phyloP scores from a whole-genome alignment of 1,140 invertebrate species.

The Drosophila sucinea region DNA sequence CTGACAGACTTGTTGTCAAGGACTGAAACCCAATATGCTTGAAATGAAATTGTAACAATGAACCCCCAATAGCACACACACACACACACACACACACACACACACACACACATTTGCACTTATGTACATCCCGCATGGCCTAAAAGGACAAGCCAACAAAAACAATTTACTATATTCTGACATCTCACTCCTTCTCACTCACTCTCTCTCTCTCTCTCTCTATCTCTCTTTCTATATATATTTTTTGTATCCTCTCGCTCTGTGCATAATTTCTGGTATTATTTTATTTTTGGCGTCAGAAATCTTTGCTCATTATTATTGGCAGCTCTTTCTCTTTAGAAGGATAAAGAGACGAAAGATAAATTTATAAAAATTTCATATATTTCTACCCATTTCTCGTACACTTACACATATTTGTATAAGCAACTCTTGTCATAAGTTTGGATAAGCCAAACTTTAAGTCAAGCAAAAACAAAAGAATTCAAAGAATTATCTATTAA shows the following conservation, averaged over 20 bases:
- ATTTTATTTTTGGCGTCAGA: constrained; percentile 61
- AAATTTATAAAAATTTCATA: constrained; percentile 16
- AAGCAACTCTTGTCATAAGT: constrained; percentile 7
- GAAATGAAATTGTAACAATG: constrained; percentile 78
- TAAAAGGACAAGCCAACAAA: constrained; percentile 56
- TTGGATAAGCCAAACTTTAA: constrained; percentile 3
- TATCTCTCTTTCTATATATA: background rate
- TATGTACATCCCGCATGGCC: constrained; percentile 38
- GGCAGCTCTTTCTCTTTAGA: constrained; percentile 39
- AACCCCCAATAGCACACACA: constrained; percentile 59
- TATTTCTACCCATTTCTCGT: constrained; percentile 1
- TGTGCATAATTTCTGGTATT: constrained; percentile 67
- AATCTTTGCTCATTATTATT: constrained; percentile 77
- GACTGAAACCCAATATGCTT: constrained; percentile 74
- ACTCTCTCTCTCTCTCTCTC: constrained; percentile 17
- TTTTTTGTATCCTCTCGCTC: constrained; percentile 19
- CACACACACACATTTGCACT: constrained; percentile 33
- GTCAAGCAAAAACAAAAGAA: constrained; percentile 36
- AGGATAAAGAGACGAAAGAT: constrained; percentile 22
- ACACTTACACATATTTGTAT: background rate
- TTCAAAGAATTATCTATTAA: constrained; percentile 50
- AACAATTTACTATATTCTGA: constrained; percentile 52
- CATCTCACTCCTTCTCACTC: constrained; percentile 32
- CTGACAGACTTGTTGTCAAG: constrained; percentile 39
- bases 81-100: constrained; percentile 27